Conservation (phyloP, 92 coral and sea anemone species). For the Metridium senile region DNA sequence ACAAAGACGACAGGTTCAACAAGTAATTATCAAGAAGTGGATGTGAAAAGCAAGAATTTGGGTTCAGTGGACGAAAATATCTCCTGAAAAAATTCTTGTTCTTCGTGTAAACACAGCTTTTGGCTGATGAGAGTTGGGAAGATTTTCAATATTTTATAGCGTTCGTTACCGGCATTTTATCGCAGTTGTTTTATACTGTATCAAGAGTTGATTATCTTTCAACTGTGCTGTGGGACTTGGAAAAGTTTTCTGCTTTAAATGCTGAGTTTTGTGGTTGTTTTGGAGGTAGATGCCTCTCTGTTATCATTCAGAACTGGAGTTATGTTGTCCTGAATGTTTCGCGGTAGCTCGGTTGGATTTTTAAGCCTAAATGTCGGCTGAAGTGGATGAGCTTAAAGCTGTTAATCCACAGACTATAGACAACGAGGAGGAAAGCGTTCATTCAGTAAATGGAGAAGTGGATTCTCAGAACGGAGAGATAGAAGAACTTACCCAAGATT, state of each 20-base stretch:
- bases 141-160: slow-evolving; percentile 26
- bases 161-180: slow-evolving; percentile 30
- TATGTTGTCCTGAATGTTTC: slow-evolving; percentile 1
- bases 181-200: not conserved
- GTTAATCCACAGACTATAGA: slow-evolving; percentile 16
- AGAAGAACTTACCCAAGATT: no score
- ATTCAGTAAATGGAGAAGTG: slow-evolving; percentile 21
- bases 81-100: not conserved
- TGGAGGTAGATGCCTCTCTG: not conserved
- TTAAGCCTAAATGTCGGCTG: slow-evolving; percentile 26
- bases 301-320: slow-evolving; percentile 35
- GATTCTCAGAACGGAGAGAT: not conserved
- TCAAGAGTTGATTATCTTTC: not conserved
- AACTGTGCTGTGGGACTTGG: not conserved
- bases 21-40: not conserved
- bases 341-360: not conserved
- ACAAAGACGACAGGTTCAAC: not conserved
- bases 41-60: not conserved
- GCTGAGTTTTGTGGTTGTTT: slow-evolving; percentile 8
- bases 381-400: slow-evolving; percentile 23
- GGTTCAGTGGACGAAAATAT: not conserved
- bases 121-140: not conserved
- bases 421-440: slow-evolving; percentile 8
- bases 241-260: not conserved
- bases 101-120: slow-evolving; percentile 22